Conservation (phyloP, 1,140 invertebrate genomes). For the Ericerus pela region DNA sequence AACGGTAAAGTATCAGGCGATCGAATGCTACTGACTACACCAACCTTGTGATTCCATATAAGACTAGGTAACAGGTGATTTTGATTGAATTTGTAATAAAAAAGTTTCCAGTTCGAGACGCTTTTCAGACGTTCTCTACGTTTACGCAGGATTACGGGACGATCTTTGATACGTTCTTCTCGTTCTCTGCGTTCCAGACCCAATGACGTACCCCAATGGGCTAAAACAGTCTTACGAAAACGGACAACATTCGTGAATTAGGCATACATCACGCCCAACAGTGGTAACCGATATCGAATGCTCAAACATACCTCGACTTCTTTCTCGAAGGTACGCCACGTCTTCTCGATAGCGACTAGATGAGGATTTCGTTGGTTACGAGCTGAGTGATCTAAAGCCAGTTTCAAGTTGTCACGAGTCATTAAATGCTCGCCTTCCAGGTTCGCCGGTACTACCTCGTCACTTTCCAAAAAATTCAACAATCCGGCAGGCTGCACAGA, state of each 20-base stretch:
- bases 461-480: constrained; percentile 75
- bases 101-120: constrained; percentile 81
- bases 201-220: constrained; percentile 75
- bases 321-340: constrained; percentile 61
- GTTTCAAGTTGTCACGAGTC: constrained; percentile 84
- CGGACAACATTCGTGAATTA: constrained; percentile 7
- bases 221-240: constrained; percentile 49
- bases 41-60: constrained; percentile 95
- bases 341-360: constrained; percentile 51
- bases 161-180: constrained; percentile 42
- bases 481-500: constrained; percentile 62
- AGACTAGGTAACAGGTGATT: constrained; percentile 93
- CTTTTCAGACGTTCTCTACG: constrained; percentile 74
- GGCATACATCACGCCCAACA: neutral
- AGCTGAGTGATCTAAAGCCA: constrained; percentile 69
- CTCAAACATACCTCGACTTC: constrained; percentile 42
- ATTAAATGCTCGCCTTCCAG: constrained; percentile 60
- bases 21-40: neutral
- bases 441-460: constrained; percentile 67
- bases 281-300: neutral
- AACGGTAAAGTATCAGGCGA: neutral
- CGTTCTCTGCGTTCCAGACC: constrained; percentile 51
- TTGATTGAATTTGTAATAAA: constrained; percentile 89
- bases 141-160: constrained; percentile 79
- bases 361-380: constrained; percentile 47